Evolutionary conservation across 1,140 invertebrate genomes (phyloP).

Genomic region (Diabrotica virgifera): DNA sequence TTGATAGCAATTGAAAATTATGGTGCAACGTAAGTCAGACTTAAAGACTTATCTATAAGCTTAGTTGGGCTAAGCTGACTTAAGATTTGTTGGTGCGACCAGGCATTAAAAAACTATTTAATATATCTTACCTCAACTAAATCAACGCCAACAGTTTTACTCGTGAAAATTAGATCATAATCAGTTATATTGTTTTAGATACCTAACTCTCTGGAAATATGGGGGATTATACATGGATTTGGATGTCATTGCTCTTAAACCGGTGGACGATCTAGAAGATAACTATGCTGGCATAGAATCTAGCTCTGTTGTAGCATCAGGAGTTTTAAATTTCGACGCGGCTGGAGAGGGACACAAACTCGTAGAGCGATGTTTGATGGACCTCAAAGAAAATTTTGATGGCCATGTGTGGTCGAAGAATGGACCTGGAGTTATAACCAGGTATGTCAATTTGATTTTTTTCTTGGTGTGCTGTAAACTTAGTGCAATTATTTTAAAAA

Average conservation of each 20-base stretch:
- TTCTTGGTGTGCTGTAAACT: too few species aligned
- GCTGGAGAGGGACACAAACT: constrained; percentile 55
- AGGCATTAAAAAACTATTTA: too few species aligned
- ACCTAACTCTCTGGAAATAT: constrained; percentile 70
- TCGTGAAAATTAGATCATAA: neutral
- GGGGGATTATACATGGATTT: constrained; percentile 77
- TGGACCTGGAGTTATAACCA: constrained; percentile 70
- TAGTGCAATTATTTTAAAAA: too few species aligned
- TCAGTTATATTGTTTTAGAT: constrained; percentile 47
- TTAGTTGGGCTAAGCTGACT: too few species aligned
- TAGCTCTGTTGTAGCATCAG: constrained; percentile 58
- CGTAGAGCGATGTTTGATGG: constrained; percentile 57
- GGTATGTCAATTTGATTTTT: constrained; percentile 23
- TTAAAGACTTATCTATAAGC: too few species aligned
- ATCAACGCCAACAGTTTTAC: too few species aligned
- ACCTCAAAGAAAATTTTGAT: constrained; percentile 60
- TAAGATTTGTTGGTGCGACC: too few species aligned
- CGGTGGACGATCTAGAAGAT: constrained; percentile 54
- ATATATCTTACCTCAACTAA: too few species aligned
- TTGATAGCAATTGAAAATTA: too few species aligned
- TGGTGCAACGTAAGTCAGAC: too few species aligned
- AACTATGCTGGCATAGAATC: constrained; percentile 68
- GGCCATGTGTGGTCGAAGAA: constrained; percentile 67
- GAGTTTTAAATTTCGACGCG: constrained; percentile 59
- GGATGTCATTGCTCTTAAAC: constrained; percentile 68